phyloP scores from a whole-genome alignment of 2,113 vertebrate genomes.

The Carassius gibelio region DNA sequence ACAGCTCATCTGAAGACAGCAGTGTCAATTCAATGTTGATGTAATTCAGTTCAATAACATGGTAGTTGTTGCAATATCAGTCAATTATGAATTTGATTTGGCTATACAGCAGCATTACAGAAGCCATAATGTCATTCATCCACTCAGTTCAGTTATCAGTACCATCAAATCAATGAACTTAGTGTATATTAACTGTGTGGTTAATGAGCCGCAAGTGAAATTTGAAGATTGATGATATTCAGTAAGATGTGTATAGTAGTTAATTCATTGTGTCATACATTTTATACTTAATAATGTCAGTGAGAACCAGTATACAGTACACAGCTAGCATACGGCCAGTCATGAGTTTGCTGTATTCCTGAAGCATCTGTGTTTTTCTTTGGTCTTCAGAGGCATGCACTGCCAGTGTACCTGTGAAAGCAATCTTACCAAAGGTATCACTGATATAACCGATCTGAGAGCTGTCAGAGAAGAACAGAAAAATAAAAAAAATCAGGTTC shows the following conservation, averaged over 20 bases:
- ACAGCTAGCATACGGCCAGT: not conserved
- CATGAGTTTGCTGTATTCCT: not conserved
- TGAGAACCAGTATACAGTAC: not conserved
- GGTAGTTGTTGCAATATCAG: too few relatives aligned
- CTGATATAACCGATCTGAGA: not conserved
- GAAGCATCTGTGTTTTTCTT: not conserved
- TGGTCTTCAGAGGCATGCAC: slow-evolving; percentile 8
- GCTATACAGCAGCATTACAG: too few relatives aligned
- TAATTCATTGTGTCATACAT: not conserved
- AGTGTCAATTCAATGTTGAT: too few relatives aligned
- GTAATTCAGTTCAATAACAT: too few relatives aligned
- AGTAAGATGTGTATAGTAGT: not conserved
- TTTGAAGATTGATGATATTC: too few relatives aligned
- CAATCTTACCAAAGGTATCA: not conserved
- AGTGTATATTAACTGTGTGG: too few relatives aligned
- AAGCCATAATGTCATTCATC: too few relatives aligned
- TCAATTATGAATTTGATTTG: too few relatives aligned
- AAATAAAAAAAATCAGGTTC: not conserved
- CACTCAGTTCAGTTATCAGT: too few relatives aligned
- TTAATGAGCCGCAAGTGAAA: too few relatives aligned
- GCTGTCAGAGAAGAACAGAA: slow-evolving; percentile 14
- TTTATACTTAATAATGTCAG: not conserved
- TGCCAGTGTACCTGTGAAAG: slow-evolving; percentile 14
- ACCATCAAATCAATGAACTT: too few relatives aligned
- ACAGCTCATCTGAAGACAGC: too few relatives aligned